phyloP scores from a whole-genome alignment of 1,140 invertebrate species.

The Cyclina sinensis region DNA sequence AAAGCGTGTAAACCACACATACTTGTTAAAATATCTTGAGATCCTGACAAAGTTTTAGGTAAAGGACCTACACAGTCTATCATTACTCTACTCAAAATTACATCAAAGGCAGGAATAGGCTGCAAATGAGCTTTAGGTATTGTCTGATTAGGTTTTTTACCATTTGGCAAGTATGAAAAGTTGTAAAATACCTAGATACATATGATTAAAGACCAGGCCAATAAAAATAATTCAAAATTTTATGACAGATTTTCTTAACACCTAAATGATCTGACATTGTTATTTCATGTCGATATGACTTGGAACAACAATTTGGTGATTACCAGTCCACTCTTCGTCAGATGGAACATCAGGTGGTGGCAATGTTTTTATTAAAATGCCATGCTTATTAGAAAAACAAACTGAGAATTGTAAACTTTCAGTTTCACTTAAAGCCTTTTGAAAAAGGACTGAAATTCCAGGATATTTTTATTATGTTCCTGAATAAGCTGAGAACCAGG shows the following conservation, averaged over 20 bases:
- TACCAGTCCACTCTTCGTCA: slow-evolving; percentile 7
- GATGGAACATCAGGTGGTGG: not conserved
- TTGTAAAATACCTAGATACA: not conserved
- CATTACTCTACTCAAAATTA: not conserved
- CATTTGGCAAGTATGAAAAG: slow-evolving; percentile 24
- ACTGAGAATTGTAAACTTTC: slow-evolving; percentile 32
- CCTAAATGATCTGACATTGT: slow-evolving; percentile 19
- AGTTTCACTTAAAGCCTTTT: slow-evolving; percentile 1
- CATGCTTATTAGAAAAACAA: slow-evolving; percentile 48
- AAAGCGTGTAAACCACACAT: slow-evolving; percentile 68
- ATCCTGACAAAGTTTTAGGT: not conserved
- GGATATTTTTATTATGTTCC: slow-evolving; percentile 57
- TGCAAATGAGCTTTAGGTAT: not conserved
- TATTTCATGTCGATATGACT: slow-evolving; percentile 47
- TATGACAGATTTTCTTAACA: slow-evolving; percentile 41
- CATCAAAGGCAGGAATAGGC: not conserved
- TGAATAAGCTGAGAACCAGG: slow-evolving; percentile 45
- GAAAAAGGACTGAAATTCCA: slow-evolving; percentile 11
- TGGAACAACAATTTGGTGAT: slow-evolving; percentile 17
- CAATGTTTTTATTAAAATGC: slow-evolving; percentile 48
- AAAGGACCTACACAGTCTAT: slow-evolving; percentile 20
- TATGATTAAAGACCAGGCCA: not conserved
- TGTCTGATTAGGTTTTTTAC: slow-evolving; percentile 39
- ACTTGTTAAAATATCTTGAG: slow-evolving; percentile 62
- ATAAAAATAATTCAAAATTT: slow-evolving; percentile 27